Evolutionary conservation across 2,113 vertebrate species (phyloP).

Genomic region (Pyrgilauda ruficollis): DNA sequence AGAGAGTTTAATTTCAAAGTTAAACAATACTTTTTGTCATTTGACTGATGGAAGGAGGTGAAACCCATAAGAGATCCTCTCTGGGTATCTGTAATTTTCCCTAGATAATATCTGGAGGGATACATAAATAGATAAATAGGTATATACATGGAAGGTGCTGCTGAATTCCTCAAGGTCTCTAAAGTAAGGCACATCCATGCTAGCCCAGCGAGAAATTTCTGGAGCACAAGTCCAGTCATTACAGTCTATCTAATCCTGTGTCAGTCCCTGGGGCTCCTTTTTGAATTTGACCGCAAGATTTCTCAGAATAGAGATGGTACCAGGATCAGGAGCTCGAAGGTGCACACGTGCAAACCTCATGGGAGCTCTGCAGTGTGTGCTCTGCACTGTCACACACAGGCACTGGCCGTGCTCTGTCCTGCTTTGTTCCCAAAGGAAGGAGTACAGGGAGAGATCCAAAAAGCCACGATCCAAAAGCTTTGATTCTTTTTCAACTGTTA

Average conservation of each 20-base stretch:
- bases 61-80: neutral
- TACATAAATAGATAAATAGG: neutral
- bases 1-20: neutral
- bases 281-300: neutral
- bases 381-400: neutral
- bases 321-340: neutral
- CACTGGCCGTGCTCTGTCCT: fast-evolving
- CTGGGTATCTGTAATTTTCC: neutral
- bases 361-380: neutral
- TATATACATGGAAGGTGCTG: neutral
- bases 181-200: fast-evolving
- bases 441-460: neutral
- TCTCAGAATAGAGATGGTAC: neutral
- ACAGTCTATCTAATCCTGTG: neutral
- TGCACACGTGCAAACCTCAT: neutral
- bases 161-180: neutral
- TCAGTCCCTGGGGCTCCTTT: neutral
- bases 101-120: neutral
- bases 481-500: neutral
- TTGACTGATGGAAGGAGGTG: neutral
- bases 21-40: neutral
- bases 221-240: neutral
- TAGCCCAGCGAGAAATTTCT: neutral
- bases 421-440: neutral
- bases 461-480: neutral